Percentiles rank a stretch among this genome's conserved stretches.
Evolutionary conservation across 1,140 invertebrate genomes (phyloP).

Genomic region (Neodiprion lecontei): DNA sequence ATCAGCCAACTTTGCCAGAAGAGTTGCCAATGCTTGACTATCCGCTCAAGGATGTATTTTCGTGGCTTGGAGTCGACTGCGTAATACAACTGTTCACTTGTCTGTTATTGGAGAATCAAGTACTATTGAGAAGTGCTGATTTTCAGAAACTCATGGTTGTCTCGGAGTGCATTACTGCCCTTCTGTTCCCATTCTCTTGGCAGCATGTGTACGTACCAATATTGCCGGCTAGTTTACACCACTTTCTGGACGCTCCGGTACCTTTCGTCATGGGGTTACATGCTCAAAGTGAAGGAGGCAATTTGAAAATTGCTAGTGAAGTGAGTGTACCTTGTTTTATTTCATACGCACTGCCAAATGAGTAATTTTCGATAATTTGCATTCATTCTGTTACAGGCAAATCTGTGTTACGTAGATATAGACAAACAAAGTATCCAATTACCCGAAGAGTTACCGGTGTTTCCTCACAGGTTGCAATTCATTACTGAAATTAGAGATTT

Average conservation of each 20-base stretch:
- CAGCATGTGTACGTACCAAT: conserved; percentile 99
- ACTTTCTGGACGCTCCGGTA: conserved; percentile 98
- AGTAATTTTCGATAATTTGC: not conserved
- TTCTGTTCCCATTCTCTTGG: conserved; percentile 96
- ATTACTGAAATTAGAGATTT: conserved; percentile 84
- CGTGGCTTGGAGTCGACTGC: conserved; percentile 86
- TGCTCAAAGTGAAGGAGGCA: conserved; percentile 63
- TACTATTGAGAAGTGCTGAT: conserved; percentile 91
- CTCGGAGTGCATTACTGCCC: conserved; percentile 88
- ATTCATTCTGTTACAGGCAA: conserved; percentile 66
- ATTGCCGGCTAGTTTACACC: conserved; percentile 90
- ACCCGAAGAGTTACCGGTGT: conserved; percentile 93
- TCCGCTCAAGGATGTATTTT: conserved; percentile 86
- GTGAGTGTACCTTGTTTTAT: conserved; percentile 47
- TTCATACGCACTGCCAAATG: not conserved
- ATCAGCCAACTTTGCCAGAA: conserved; percentile 73
- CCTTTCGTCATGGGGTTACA: conserved; percentile 97
- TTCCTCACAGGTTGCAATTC: conserved; percentile 89
- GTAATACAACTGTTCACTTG: conserved; percentile 95
- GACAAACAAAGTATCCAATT: conserved; percentile 90
- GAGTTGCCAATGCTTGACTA: conserved; percentile 96
- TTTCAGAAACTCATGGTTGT: conserved; percentile 96
- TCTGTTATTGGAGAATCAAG: conserved; percentile 95
- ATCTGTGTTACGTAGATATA: conserved; percentile 95
- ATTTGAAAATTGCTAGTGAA: conserved; percentile 68